Evolutionary conservation across 2,797 vertebrate species (phyloP).

Genomic region (Margarornis squamiger): DNA sequence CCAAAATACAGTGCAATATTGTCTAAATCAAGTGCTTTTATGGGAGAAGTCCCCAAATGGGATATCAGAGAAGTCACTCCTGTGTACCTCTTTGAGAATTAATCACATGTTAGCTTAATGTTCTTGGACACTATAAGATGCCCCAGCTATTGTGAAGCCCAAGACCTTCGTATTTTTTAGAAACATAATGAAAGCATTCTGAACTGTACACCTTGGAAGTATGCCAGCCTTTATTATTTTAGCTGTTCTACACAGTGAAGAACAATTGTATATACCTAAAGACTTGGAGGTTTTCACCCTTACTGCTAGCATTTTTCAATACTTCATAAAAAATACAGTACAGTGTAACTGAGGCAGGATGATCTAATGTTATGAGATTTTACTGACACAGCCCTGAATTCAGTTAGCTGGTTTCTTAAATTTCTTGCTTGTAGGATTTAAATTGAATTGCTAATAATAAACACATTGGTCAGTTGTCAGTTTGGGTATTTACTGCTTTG

Average conservation of each 20-base stretch:
- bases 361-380: not conserved
- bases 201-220: rapidly evolving
- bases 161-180: not conserved
- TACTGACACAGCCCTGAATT: not conserved
- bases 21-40: not conserved
- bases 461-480: not conserved
- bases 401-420: not conserved
- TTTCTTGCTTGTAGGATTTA: not conserved
- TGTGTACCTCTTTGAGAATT: not conserved
- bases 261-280: not conserved
- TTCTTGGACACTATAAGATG: not conserved
- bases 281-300: not conserved
- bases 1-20: not conserved
- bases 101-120: rapidly evolving
- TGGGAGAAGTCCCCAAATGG: not conserved
- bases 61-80: not conserved
- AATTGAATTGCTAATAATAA: not conserved
- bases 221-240: not conserved
- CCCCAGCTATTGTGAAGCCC: not conserved
- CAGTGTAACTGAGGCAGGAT: not conserved
- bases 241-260: not conserved
- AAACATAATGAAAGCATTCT: not conserved
- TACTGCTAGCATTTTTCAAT: not conserved
- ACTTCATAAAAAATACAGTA: not conserved
- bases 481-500: not conserved